phyloP scores from a whole-genome alignment of 2,888 invertebrate species.

The Papilio demoleus region DNA sequence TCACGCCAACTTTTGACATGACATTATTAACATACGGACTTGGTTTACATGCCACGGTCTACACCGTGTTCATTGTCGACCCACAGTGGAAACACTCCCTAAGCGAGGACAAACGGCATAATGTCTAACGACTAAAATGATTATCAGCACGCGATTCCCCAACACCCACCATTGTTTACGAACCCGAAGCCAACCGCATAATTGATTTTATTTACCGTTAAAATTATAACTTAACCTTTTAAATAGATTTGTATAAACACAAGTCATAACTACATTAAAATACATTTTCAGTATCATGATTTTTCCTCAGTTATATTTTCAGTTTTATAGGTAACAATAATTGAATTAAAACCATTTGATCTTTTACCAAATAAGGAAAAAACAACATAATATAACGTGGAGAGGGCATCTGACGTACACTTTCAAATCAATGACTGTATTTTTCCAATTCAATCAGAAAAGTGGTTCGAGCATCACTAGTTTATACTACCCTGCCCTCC shows the following conservation, averaged over 20 bases:
- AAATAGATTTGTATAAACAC: background rate
- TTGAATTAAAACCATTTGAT: background rate
- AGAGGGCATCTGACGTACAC: background rate
- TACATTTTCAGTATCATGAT: too few species aligned
- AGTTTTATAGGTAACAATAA: background rate
- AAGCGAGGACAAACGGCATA: background rate
- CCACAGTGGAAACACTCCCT: background rate
- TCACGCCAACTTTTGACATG: background rate
- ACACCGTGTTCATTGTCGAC: background rate
- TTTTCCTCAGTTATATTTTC: too few species aligned
- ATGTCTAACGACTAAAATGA: constrained; percentile 4
- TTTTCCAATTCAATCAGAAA: constrained; percentile 25
- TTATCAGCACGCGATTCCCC: constrained; percentile 9
- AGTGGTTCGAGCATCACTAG: background rate
- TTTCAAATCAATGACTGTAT: constrained; percentile 22
- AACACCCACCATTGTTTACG: background rate
- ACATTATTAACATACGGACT: background rate
- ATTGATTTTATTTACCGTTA: background rate
- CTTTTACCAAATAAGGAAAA: background rate
- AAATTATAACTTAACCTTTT: background rate
- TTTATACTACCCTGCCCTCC: background rate
- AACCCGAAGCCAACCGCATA: constrained; percentile 1
- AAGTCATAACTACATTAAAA: too few species aligned
- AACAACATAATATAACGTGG: constrained; percentile 1
- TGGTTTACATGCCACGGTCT: background rate